These are phyloP conservation scores for Corythaeola cristata DNA, from an alignment of 2,113 vertebrate genomes.

Conservation along the genomic window DNA sequence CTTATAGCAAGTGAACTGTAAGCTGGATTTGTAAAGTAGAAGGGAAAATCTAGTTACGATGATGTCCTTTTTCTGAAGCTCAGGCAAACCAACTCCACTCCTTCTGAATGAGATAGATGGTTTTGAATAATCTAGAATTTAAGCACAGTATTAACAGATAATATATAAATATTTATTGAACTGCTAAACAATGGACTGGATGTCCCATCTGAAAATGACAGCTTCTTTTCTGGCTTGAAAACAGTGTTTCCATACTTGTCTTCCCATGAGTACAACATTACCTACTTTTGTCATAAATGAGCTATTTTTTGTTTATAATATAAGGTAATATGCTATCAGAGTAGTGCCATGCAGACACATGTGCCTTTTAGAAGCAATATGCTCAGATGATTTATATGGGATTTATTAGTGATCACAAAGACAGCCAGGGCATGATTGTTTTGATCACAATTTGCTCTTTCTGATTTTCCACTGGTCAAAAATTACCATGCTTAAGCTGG, in stretches of 20 bases:
- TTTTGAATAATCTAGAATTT: neutral
- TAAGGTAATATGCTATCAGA: neutral
- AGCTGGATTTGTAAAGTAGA: slow-evolving; percentile 3
- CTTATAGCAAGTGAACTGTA: neutral
- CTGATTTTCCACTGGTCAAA: neutral
- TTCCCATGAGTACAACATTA: neutral
- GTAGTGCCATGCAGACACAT: neutral
- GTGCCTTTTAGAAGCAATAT: neutral
- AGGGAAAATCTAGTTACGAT: neutral
- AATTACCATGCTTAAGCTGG: neutral
- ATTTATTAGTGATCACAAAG: neutral
- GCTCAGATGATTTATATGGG: neutral
- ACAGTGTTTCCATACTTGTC: neutral
- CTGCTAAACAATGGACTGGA: neutral
- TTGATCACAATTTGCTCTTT: neutral
- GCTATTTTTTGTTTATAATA: neutral
- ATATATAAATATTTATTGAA: neutral
- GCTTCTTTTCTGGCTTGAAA: neutral
- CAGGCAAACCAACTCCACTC: neutral
- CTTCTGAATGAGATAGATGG: neutral
- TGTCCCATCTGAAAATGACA: neutral
- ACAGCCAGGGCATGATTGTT: neutral
- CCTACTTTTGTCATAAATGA: neutral
- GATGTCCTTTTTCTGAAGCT: neutral
- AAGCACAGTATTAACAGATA: neutral